Conservation (phyloP, 2,888 invertebrate genomes). For the Electrophaes corylata region DNA sequence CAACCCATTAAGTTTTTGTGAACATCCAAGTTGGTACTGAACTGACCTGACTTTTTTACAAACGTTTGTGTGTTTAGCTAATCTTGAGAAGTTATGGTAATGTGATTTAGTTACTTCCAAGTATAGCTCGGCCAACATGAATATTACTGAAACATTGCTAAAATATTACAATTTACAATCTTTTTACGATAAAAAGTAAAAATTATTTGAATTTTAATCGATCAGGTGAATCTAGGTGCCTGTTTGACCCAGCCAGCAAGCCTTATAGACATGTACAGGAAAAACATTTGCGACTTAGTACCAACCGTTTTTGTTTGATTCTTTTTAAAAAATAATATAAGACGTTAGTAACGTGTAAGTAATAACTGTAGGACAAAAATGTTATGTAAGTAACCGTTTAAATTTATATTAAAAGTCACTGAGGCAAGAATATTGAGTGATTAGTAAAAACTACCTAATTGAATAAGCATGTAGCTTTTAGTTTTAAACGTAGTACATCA, state of each 20-base stretch:
- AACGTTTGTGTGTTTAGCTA: conserved; percentile 3
- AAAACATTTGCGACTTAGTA: too few species aligned
- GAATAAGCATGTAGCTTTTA: conserved; percentile 56
- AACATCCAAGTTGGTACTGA: conserved; percentile 6
- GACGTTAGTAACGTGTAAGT: not conserved
- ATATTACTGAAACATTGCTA: not conserved
- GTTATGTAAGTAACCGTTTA: not conserved
- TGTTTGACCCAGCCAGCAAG: too few species aligned
- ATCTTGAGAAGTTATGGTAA: conserved; percentile 14
- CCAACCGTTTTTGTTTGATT: too few species aligned
- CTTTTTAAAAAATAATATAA: too few species aligned
- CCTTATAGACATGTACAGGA: too few species aligned
- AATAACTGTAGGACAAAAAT: not conserved
- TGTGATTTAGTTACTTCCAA: conserved; percentile 8
- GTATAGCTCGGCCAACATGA: not conserved
- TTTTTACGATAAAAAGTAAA: not conserved
- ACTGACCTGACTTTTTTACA: conserved; percentile 14
- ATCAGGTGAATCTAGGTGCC: too few species aligned
- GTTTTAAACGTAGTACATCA: conserved; percentile 38
- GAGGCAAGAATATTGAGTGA: conserved; percentile 43
- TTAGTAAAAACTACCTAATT: conserved; percentile 55
- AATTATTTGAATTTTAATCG: too few species aligned
- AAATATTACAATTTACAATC: not conserved
- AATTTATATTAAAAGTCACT: conserved; percentile 7
- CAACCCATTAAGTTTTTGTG: conserved; percentile 26